Evolutionary conservation across 2,888 invertebrate genomes (phyloP), one percentile per base, ranked within the genome.

Genomic region (Mystacides longicornis): DNA sequence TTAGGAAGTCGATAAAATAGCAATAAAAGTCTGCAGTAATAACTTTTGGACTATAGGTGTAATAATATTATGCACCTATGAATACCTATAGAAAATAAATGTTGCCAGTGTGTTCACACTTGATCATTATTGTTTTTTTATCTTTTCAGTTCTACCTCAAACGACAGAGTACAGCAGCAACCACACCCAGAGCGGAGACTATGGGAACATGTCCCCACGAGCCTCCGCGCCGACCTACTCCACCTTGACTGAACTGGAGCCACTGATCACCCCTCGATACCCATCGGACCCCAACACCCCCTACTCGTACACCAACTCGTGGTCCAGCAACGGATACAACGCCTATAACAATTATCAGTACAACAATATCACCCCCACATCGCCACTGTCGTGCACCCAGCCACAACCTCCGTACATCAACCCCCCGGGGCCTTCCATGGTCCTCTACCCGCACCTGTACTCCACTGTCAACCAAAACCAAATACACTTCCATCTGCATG

Each of bases 381-480:
- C 75, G n/a, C 54, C 57, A 19, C 49, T 59, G 9, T 67, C 75
- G 14, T 77, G 77, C 60, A 63, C 77, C 50, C 78, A 77, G 59
- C 71, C 77, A 5, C 83, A 83, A 64, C 77, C 82, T 60, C 74
- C 79, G 3, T 83, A 83, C 69, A 77, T 81, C 56, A 81, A 79
- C 63, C 78, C 84, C 0, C 74, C 74, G 52, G 73, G 81, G 1
- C 80, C 85, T 2, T 80, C 83, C 55, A 85, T 89, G 82, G 83
- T 90, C 19, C 79, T 89, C 0, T 83, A 81, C 65, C 89, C 89
- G 0, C 87, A 88, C 65, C 74, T 89, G 1, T 87, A 89, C 69
- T 89, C 89, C 43, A 89, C 89, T 21, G 89, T 90, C 52, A 90
- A 90, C 68, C 89, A 90, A 70, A 90, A 89, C 69, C 89, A 90